Percentiles rank a stretch among this genome's conserved stretches.
Evolutionary conservation across 2,888 invertebrate species (phyloP).

Genomic region (Diplolepis rosae): DNA sequence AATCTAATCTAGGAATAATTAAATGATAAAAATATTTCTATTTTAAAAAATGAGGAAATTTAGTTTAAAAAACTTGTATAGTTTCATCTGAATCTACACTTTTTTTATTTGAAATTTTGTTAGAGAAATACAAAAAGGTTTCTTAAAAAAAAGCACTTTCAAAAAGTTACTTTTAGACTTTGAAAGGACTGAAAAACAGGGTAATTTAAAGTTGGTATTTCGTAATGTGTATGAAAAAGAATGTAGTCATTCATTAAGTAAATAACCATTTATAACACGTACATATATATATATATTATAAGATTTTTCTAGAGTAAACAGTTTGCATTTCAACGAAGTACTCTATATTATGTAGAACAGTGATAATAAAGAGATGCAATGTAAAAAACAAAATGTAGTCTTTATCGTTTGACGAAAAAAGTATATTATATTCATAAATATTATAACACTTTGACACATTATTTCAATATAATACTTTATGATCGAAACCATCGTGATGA

Average conservation of each 20-base stretch:
- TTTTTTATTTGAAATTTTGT: too few relatives aligned
- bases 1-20: too few relatives aligned
- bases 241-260: not conserved
- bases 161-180: not conserved
- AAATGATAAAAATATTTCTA: too few relatives aligned
- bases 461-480: conserved; percentile 50
- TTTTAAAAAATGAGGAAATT: too few relatives aligned
- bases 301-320: not conserved
- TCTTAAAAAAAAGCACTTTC: too few relatives aligned
- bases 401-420: not conserved
- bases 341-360: conserved; percentile 30
- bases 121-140: too few relatives aligned
- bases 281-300: conserved; percentile 14
- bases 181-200: conserved; percentile 7
- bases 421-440: conserved; percentile 36
- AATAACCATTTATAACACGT: not conserved
- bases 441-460: conserved; percentile 51
- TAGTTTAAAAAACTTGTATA: too few relatives aligned
- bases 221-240: not conserved
- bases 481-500: conserved; percentile 10
- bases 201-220: not conserved
- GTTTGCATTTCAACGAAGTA: conserved; percentile 5
- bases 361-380: conserved; percentile 33
- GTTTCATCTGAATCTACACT: too few relatives aligned
- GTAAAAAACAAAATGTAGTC: conserved; percentile 37